Conservation (phyloP, 2,113 vertebrate genomes). For the Peromyscus maniculatus region DNA sequence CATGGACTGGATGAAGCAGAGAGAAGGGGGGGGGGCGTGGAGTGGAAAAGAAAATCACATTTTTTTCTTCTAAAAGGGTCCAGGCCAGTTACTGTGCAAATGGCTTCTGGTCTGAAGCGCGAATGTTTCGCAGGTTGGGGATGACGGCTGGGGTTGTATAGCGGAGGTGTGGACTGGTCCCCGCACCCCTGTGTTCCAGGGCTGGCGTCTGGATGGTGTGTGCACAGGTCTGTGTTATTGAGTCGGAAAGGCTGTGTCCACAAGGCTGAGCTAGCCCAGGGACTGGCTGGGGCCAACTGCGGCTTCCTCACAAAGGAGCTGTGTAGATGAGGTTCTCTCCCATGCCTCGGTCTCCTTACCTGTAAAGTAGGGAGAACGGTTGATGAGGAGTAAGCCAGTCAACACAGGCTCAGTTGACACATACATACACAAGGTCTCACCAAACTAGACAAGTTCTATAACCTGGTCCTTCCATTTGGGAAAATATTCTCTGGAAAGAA, state of each 20-base stretch:
- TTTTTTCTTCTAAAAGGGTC: constrained; percentile 77
- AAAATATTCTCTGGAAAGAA: background rate
- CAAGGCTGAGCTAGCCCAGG: background rate
- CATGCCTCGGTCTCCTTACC: background rate
- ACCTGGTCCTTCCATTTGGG: background rate
- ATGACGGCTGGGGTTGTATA: background rate
- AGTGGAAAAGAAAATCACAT: constrained; percentile 76
- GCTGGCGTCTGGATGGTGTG: background rate
- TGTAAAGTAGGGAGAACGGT: background rate
- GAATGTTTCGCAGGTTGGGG: background rate
- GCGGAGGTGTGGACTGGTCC: background rate
- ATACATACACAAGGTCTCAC: background rate
- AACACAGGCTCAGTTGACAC: background rate
- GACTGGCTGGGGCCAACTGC: background rate
- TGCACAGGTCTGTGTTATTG: fast-evolving
- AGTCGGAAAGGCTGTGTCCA: background rate
- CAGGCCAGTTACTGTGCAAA: constrained; percentile 26
- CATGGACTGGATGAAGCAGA: constrained; percentile 55
- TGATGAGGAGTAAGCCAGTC: background rate
- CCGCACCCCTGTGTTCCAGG: background rate
- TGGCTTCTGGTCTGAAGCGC: background rate
- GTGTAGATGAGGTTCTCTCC: background rate
- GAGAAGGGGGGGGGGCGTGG: too few relatives aligned
- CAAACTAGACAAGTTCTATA: background rate
- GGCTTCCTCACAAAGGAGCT: background rate